phyloP scores from a whole-genome alignment of 2,888 invertebrate genomes.

The Galeopsomyia nigrocyanea region DNA sequence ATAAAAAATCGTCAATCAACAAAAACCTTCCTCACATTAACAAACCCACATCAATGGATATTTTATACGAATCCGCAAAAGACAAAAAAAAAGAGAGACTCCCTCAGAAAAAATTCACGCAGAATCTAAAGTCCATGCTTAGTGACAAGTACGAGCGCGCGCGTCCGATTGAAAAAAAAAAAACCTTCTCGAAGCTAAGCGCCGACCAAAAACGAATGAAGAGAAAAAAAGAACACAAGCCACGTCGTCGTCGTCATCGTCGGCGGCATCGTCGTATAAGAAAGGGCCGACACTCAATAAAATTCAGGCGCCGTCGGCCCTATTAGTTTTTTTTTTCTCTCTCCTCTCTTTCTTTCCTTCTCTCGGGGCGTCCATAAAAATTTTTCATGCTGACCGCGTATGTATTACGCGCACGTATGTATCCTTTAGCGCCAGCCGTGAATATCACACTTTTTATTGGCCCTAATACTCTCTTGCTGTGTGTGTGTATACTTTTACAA shows the following conservation, averaged over 20 bases:
- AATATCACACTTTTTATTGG: slow-evolving; percentile 43
- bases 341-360: slow-evolving; percentile 6
- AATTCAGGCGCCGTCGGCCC: slow-evolving; percentile 54
- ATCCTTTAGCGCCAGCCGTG: slow-evolving; percentile 18
- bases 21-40: too few relatives aligned
- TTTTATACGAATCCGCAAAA: too few relatives aligned
- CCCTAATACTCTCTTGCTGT: too few relatives aligned
- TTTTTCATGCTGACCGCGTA: slow-evolving; percentile 29
- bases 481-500: slow-evolving; percentile 7
- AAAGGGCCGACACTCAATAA: slow-evolving; percentile 43
- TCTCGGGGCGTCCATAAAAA: slow-evolving; percentile 49
- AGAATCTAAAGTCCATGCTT: too few relatives aligned
- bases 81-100: too few relatives aligned
- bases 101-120: too few relatives aligned
- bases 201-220: not conserved
- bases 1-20: too few relatives aligned
- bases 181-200: not conserved
- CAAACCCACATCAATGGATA: too few relatives aligned
- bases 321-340: slow-evolving; percentile 42
- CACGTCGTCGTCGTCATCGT: not conserved
- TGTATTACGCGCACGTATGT: slow-evolving; percentile 25
- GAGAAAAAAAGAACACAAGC: not conserved
- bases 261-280: too few relatives aligned
- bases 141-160: too few relatives aligned
- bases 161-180: too few relatives aligned